A percentile compares a stretch with the other conserved stretches of the same genome.
These are phyloP conservation scores for Puffinus mauretanicus DNA, from an alignment of 2,113 vertebrate species.

Conservation along the genomic window DNA sequence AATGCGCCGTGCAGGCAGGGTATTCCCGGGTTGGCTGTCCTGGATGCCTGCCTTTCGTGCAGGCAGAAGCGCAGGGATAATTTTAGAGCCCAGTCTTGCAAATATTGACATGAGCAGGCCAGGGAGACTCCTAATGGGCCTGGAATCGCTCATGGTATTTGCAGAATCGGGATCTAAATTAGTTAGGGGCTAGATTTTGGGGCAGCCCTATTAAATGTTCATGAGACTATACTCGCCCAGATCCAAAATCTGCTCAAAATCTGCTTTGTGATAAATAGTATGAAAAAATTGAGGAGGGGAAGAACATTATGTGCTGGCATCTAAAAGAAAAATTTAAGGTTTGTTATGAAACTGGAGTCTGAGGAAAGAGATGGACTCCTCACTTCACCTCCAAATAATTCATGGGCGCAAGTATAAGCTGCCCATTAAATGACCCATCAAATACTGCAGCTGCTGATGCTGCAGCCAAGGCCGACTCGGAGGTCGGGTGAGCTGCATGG, in stretches of 20 bases:
- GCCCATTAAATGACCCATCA: not conserved
- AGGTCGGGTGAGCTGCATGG: not conserved
- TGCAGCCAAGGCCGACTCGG: not conserved
- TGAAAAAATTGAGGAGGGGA: not conserved
- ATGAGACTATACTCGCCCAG: not conserved
- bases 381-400: not conserved
- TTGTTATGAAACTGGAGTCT: not conserved
- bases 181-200: not conserved
- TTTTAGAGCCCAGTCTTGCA: not conserved
- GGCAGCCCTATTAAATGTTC: not conserved
- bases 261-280: not conserved
- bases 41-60: not conserved
- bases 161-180: not conserved
- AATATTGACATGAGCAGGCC: not conserved
- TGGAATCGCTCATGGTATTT: fast-evolving
- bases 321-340: not conserved
- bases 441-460: not conserved
- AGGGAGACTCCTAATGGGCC: not conserved
- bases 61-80: not conserved
- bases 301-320: not conserved
- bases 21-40: not conserved
- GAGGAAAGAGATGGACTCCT: not conserved
- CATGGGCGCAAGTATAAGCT: not conserved
- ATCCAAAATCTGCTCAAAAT: not conserved
- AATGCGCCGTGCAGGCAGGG: fast-evolving